Evolutionary conservation across 37 sponge, comb jelly and placozoan species (phyloP).

Genomic region (Theonella swinhoei): DNA sequence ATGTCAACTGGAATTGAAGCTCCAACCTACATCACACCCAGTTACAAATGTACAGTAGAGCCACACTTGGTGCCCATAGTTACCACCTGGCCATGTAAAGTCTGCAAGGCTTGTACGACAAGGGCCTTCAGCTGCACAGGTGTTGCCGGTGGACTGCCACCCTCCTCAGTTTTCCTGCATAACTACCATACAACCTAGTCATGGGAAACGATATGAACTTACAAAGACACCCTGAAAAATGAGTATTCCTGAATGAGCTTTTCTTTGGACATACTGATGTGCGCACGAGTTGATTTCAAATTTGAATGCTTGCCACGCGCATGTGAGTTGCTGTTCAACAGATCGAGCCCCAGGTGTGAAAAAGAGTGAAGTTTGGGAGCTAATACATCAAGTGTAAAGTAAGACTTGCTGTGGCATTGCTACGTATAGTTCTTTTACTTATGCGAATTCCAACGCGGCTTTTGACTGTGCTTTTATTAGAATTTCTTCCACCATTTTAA

Average conservation of each 20-base stretch:
- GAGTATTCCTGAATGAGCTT: constrained; percentile 36
- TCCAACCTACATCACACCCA: constrained; percentile 40
- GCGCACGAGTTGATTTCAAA: neutral
- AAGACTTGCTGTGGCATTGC: too few relatives aligned
- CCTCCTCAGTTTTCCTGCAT: constrained; percentile 38
- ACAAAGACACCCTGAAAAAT: constrained; percentile 28
- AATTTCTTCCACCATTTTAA: neutral
- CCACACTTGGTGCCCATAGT: neutral
- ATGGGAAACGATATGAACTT: neutral
- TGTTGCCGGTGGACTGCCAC: constrained; percentile 9
- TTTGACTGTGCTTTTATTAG: too few relatives aligned
- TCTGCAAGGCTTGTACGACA: constrained; percentile 47
- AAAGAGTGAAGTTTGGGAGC: too few relatives aligned
- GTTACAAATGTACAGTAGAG: neutral
- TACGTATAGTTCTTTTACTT: too few relatives aligned
- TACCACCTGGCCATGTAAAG: constrained; percentile 59
- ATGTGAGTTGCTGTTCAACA: neutral
- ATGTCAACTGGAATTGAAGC: constrained; percentile 63
- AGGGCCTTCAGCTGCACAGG: constrained; percentile 41
- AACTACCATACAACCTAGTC: neutral
- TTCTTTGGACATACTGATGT: neutral
- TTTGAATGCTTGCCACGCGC: neutral
- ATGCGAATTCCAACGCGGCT: too few relatives aligned
- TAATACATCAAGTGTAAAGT: too few relatives aligned
- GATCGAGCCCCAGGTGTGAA: neutral